Evolutionary conservation across 2,888 invertebrate species (phyloP), one percentile per base, ranked within the genome.

Genomic region (Nebria salina): DNA sequence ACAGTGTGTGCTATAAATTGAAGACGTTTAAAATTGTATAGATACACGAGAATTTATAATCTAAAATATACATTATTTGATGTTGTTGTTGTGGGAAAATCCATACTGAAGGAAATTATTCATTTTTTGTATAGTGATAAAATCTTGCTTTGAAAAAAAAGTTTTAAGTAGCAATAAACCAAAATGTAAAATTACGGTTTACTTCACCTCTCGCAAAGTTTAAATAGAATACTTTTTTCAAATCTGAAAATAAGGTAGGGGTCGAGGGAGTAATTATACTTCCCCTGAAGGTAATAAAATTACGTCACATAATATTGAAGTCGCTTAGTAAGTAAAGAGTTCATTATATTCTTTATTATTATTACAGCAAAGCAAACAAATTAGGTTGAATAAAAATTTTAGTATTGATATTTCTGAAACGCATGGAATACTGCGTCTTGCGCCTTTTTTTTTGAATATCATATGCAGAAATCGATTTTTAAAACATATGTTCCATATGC

Each of bases 91-190:
- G 54, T 1, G 54, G 7, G 13, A 54, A 54, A 54, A 54, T 54
- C 54, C 13, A 54, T 54, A 54, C 54, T 54, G 8, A 54, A 54
- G 54, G 7, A 54, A 54, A 54, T 54, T 54, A 1, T 7, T 54
- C 54, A 54, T 8, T 54, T 34, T 34, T 34, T 13, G 6, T 8
- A 7, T 0, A 54, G 54, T 11, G 54, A 54, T 54, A 54, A 54
- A 54, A 54, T 54, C 11, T 54, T 54, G 8, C 11, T 13, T 11
- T 54, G 54, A 8, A 54, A 54, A 34, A 54, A 54, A 54, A 54
- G 54, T 54, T 54, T 54, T 54, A 54, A 54, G 54, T 54, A 54
- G 54, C 54, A 54, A 54, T 54, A 54, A 54, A 54, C 54, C 54
- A 54, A 54, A 8, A 54, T 54, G 8, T 54, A 54, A 54, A 54